These are phyloP conservation scores for Ostrea edulis DNA, from an alignment of 1,140 invertebrate genomes.

Conservation along the genomic window DNA sequence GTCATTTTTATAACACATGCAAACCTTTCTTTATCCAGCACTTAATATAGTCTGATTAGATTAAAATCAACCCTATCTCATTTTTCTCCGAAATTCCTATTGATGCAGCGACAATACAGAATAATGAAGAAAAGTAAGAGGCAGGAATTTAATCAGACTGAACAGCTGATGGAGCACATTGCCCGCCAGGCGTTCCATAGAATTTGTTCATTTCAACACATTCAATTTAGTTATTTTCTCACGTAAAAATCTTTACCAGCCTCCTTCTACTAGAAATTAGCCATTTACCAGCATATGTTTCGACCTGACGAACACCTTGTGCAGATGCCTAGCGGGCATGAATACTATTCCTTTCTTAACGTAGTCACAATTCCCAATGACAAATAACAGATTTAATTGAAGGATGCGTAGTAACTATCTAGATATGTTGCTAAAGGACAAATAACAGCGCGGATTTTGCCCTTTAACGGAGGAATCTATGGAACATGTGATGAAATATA, in stretches of 20 bases:
- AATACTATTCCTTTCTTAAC: background rate
- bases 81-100: too few species aligned
- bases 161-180: too few species aligned
- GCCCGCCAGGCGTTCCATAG: too few species aligned
- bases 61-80: too few species aligned
- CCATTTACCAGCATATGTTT: background rate
- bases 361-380: background rate
- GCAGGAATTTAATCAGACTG: too few species aligned
- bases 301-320: background rate
- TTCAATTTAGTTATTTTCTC: too few species aligned
- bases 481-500: background rate
- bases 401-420: background rate
- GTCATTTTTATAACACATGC: too few species aligned
- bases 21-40: too few species aligned
- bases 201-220: too few species aligned
- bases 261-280: background rate
- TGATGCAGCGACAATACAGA: too few species aligned
- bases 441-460: background rate
- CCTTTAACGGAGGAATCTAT: background rate
- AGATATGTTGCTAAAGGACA: background rate
- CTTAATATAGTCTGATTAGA: too few species aligned
- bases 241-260: background rate
- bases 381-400: constrained; percentile 13
- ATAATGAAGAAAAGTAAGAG: too few species aligned
- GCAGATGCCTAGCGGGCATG: background rate